phyloP scores from a whole-genome alignment of 1,140 invertebrate genomes.

The Drosophila leontia region DNA sequence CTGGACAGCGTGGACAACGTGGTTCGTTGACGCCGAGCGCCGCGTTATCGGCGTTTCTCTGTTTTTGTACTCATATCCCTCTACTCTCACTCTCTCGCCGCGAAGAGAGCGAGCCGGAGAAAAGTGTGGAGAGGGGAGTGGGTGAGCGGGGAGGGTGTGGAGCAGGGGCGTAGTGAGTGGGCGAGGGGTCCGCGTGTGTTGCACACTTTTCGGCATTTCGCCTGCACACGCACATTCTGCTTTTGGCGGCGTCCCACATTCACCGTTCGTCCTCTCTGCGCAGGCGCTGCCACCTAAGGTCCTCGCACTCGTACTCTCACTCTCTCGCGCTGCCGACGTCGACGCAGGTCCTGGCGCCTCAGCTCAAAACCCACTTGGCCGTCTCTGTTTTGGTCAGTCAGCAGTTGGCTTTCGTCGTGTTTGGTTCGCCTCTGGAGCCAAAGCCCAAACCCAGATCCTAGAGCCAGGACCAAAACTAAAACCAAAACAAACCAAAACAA shows the following conservation, averaged over 20 bases:
- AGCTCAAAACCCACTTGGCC: constrained; percentile 78
- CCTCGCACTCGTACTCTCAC: constrained; percentile 53
- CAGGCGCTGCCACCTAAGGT: constrained; percentile 59
- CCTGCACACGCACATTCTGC: constrained; percentile 80
- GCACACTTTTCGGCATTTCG: constrained; percentile 81
- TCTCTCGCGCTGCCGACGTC: constrained; percentile 44
- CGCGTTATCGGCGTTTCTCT: constrained; percentile 84
- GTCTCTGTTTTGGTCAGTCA: constrained; percentile 85
- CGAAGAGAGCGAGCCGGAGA: neutral
- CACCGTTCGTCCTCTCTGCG: constrained; percentile 30
- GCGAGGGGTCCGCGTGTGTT: constrained; percentile 62
- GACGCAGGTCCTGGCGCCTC: constrained; percentile 46
- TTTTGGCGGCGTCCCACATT: constrained; percentile 82
- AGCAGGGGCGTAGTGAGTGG: neutral
- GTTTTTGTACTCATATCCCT: constrained; percentile 84
- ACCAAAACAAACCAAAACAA: constrained; percentile 23
- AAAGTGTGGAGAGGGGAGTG: neutral
- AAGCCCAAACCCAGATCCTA: constrained; percentile 50
- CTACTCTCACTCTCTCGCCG: constrained; percentile 32
- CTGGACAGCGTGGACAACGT: constrained; percentile 38
- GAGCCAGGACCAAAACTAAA: constrained; percentile 16
- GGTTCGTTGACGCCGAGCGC: constrained; percentile 76
- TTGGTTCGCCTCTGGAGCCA: constrained; percentile 68
- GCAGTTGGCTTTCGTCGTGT: constrained; percentile 84
- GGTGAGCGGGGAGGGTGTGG: neutral